Evolutionary conservation across 1,140 invertebrate genomes (phyloP), one percentile per base, ranked within the genome.

Genomic region (Drosophila baimaii): DNA sequence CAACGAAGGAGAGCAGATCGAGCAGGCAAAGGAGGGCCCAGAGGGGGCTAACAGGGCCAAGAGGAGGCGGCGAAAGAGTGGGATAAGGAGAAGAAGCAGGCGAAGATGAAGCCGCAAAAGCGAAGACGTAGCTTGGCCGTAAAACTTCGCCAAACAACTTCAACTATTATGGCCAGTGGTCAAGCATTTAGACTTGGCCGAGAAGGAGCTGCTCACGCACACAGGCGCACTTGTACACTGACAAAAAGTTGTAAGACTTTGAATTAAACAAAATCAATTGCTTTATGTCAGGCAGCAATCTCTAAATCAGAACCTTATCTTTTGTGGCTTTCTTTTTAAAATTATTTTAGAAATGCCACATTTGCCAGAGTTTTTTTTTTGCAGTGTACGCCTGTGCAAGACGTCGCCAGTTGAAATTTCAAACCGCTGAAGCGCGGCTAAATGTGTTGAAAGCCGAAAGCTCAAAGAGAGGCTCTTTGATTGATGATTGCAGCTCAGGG

Each of bases 31-130:
- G n/a, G 5, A 2, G 15, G 6, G 31, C 6, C n/a, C n/a, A n/a
- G n/a, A n/a, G n/a, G n/a, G n/a, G n/a, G n/a, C n/a, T n/a, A n/a
- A 29, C 23, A 15, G 4, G 37, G 17, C 17, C 2, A 9, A 2
- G 29, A 33, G 19, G 43, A 13, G 31, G 25, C 13, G 27, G 15
- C 33, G 52, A 10, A 13, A 13, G 56, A 31, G 56, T 17, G 15
- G 57, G 19, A 51, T 5, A 29, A 23, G 44, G 29, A 35, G 58
- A 25, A 57, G 66, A 57, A 71, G 29, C 39, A 21, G 51, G 37
- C 62, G 12, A 72, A 70, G 82, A 85, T 66, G 84, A 89, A 89
- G 84, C 84, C 84, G 88, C 84, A 89, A 89, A 89, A 89, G 84
- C 51, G 76, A 72, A 59, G 33, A 59, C 69, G 59, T n/a, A n/a